phyloP scores from a whole-genome alignment of 2,888 invertebrate genomes.

The Corythucha ciliata region DNA sequence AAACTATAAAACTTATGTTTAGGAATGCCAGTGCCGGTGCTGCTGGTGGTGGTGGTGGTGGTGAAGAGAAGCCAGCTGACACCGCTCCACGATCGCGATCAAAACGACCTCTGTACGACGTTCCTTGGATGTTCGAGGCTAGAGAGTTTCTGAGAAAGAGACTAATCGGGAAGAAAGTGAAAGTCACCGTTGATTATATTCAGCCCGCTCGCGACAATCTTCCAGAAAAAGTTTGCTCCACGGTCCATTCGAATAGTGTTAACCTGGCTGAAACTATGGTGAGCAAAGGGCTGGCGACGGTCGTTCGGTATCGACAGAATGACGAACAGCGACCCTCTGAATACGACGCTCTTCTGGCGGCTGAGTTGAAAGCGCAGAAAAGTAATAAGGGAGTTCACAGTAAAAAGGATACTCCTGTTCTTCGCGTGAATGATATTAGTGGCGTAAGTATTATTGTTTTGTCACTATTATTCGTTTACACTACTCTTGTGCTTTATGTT shows the following conservation, averaged over 20 bases:
- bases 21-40: too few species aligned
- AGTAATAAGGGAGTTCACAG: slow-evolving; percentile 71
- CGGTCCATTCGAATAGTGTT: slow-evolving; percentile 73
- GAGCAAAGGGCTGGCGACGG: slow-evolving; percentile 82
- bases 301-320: slow-evolving; percentile 87
- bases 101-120: slow-evolving; percentile 77
- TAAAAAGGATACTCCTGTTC: slow-evolving; percentile 72
- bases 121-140: slow-evolving; percentile 98
- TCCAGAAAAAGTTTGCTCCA: slow-evolving; percentile 93
- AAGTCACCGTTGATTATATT: slow-evolving; percentile 87
- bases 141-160: slow-evolving; percentile 94
- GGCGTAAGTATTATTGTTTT: slow-evolving; percentile 40
- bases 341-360: slow-evolving; percentile 85
- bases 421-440: slow-evolving; percentile 80
- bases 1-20: background rate
- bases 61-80: slow-evolving; percentile 16
- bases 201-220: slow-evolving; percentile 89
- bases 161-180: slow-evolving; percentile 88
- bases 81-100: background rate
- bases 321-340: slow-evolving; percentile 91
- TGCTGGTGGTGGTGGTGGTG: too few species aligned
- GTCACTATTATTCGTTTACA: background rate
- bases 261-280: slow-evolving; percentile 93
- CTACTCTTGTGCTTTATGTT: slow-evolving; percentile 32
- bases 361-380: slow-evolving; percentile 88